phyloP scores from a whole-genome alignment of 2,113 vertebrate genomes.

The Megaleporinus macrocephalus region DNA sequence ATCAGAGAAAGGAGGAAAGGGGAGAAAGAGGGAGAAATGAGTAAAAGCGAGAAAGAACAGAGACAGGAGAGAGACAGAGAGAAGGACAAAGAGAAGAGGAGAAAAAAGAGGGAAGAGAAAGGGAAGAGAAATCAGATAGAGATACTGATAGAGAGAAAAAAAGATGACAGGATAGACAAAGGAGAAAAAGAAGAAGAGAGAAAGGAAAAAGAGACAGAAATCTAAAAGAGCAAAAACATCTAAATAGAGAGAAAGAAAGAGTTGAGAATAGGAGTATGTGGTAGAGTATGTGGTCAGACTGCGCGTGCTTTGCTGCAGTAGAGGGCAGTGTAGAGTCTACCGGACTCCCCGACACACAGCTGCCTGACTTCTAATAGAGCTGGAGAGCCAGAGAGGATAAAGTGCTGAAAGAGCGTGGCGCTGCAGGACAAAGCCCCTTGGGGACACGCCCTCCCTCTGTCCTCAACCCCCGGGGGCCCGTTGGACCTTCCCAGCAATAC shows the following conservation, averaged over 20 bases:
- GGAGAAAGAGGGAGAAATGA: neutral
- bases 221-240: neutral
- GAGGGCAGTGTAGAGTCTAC: slow-evolving; percentile 40
- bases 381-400: slow-evolving; percentile 53
- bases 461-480: slow-evolving; percentile 50
- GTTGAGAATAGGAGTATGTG: neutral
- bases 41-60: too few relatives aligned
- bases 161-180: neutral
- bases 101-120: neutral
- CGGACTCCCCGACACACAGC: slow-evolving; percentile 29
- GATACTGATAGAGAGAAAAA: neutral
- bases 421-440: slow-evolving; percentile 67
- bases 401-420: slow-evolving; percentile 70
- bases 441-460: slow-evolving; percentile 28
- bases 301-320: slow-evolving; percentile 31
- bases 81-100: neutral
- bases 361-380: slow-evolving; percentile 37
- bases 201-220: slow-evolving; percentile 21
- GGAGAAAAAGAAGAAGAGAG: neutral
- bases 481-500: slow-evolving; percentile 63
- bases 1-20: too few relatives aligned
- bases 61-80: neutral
- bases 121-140: neutral
- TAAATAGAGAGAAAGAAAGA: neutral
- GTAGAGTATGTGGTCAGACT: neutral